Evolutionary conservation across 2,888 invertebrate species (phyloP).

Genomic region (Machimus rusticus): DNA sequence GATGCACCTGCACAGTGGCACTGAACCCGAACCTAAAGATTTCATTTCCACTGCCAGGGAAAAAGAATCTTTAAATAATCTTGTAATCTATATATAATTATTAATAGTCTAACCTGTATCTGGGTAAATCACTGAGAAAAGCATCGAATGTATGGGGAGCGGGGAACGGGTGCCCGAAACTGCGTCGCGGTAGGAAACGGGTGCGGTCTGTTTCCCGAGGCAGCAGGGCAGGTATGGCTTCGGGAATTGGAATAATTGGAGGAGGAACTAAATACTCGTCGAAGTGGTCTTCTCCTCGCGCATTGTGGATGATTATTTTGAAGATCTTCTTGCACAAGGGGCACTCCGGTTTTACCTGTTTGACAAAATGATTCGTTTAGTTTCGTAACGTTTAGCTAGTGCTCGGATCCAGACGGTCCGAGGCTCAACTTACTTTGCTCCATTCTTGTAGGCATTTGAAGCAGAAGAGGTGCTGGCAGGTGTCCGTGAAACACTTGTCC

Average conservation of each 20-base stretch:
- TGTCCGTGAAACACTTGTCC: constrained; percentile 91
- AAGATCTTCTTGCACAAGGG: constrained; percentile 94
- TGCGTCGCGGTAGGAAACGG: background rate
- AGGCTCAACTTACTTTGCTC: constrained; percentile 75
- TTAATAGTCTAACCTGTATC: constrained; percentile 38
- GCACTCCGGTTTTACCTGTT: constrained; percentile 88
- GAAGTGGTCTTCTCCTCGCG: constrained; percentile 84
- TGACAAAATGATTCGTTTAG: constrained; percentile 48
- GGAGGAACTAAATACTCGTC: constrained; percentile 77
- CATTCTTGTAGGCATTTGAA: constrained; percentile 91
- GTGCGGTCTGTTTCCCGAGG: background rate
- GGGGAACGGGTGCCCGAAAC: background rate
- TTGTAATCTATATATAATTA: background rate
- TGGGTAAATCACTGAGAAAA: constrained; percentile 42
- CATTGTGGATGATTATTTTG: constrained; percentile 91
- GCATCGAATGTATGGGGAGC: constrained; percentile 40
- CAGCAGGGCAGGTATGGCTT: background rate
- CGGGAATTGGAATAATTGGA: constrained; percentile 39
- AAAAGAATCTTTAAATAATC: background rate
- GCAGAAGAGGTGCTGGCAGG: constrained; percentile 93
- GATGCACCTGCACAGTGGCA: constrained; percentile 47
- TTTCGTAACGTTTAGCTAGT: background rate
- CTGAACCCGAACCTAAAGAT: constrained; percentile 42
- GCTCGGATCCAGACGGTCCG: background rate
- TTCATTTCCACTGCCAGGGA: background rate